Evolutionary conservation across 2,797 vertebrate species (phyloP), one percentile per base, ranked within the genome.

Genomic region (Acridotheres tristis): DNA sequence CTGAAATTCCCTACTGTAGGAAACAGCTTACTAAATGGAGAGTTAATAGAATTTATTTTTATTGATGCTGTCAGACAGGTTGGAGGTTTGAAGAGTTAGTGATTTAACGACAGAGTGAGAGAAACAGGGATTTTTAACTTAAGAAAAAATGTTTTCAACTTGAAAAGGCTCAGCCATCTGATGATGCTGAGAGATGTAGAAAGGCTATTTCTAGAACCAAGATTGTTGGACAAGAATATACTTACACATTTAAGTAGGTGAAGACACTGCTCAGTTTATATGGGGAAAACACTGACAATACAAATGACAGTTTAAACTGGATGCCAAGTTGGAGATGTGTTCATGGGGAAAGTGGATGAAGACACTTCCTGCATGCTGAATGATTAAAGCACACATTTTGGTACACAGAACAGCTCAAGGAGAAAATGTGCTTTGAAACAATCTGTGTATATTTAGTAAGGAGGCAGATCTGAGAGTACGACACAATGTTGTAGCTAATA

Each of bases 121-220:
- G 43, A 59, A 77, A 54, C 7, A 18, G n/a, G 57, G 47, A 79
- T 57, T 81, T 47, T 89, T 92, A 81, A 67, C 34, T 92, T 57
- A 29, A 54, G 36, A 36, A 85, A 84, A 84, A 80, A 59, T 21
- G 42, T 13, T 55, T 83, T 61, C 36, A 27, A 19, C 63, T 82
- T 85, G 62, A 87, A 85, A 85, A 87, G 54, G 32, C 71, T 81
- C 15, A 30, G 62, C 86, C 80, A 82, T 89, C 51, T 88, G 71
- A 94, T 61, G 68, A 81, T 63, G 65, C 65, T 43, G 61, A 62
- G 58, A 85, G 65, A 80, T 71, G 68, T 66, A 83, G 65, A 95
- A 92, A 86, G 73, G 57, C 91, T 95, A 81, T 75, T 95, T 84
- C 80, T 88, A 74, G 81, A 92, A 77, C 14, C 32, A 84, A 92